Base-by-base conservation (phyloP, 2,797 vertebrate genomes). In the Anableps anableps region DNA sequence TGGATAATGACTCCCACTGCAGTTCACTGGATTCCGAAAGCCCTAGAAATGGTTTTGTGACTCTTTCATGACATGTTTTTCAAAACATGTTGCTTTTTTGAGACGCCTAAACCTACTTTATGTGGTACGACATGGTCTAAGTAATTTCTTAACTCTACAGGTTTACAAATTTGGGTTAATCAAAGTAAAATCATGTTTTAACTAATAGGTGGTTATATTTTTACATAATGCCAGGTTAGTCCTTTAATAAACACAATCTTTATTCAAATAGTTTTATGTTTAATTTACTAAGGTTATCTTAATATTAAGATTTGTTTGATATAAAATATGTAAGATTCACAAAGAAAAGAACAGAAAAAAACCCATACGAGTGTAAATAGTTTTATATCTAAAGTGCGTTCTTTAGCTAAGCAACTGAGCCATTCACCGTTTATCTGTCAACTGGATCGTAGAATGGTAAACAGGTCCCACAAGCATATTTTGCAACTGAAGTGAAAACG, bases 401-500 rank as follows among this genome's bases (percentile, higher is more conserved):
- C 74, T 74, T 70, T 75, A 36, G 62, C 76, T 38, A 47, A 83
- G 45, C 51, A 10, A 1, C 51, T 82, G 64, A 72, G 58, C 75
- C 31, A 45, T 79, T 80, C 80, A 10, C 43, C 55, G 45, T 13
- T 2, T 83, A 92, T 92, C 89, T 86, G 17, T 29, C 60, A 80
- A 80, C 74, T 70, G 72, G 21, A 93, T 90, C 79, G 1, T 68
- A 6, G 74, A 41, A 14, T n/a, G 58, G 81, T 81, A 83, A 90
- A 92, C 76, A 82, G 76, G 80, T 53, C 0, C 77, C 64, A 72
- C 62, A n/a, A 85, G 62, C 68, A 74, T n/a, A 26, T 41, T 29
- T 58, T 6, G 11, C 78, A 81, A 77, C 50, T 81, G 77, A 88
- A 92, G 88, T 86, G 84, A 91, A 89, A 93, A 90, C 62, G 0